Evolutionary conservation across 1,140 invertebrate species (phyloP), one percentile per base, ranked within the genome.

Genomic region (Lordiphosa collinella): DNA sequence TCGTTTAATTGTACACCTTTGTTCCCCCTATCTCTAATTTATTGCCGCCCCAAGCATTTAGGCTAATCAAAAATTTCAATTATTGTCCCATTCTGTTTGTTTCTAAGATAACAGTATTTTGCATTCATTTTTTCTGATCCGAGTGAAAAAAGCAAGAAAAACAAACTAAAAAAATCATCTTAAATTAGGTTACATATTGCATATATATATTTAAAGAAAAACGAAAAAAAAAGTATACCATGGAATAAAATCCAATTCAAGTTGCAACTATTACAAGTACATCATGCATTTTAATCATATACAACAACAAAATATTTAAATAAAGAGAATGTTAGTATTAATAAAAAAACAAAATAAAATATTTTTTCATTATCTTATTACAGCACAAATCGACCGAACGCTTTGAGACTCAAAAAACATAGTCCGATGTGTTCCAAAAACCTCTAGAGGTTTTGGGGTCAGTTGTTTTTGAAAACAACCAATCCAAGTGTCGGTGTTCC

Each of bases 271-370:
- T 82, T 80, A 66, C 25, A 74, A 74, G 54, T 72, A 73, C 68
- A 74, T 79, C 60, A 75, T 62, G 75, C 75, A 79, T 79, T 79
- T 79, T 79, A 79, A 80, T 74, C 69, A 80, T 75, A 80, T 70
- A 79, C 75, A 79, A 66, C 65, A 79, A 66, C 65, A 5, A 36
- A 74, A 80, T 79, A 80, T 80, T 79, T 66, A 82, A 79, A 74
- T 79, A 79, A 79, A 79, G 50, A 79, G 50, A 79, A 70, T 80
- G 75, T 80, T 79, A 79, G 74, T 57, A 75, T 66, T 80, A 80
- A 79, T 18, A 41, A 58, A 12, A 29, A 22, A n/a, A n/a, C n/a
- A n/a, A n/a, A n/a, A n/a, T n/a, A n/a, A n/a, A n/a, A n/a, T n/a
- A n/a, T n/a, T n/a, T n/a, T n/a, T n/a, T n/a, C n/a, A n/a, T n/a